These are phyloP conservation scores for Pharmacophagus antenor DNA, from an alignment of 2,888 invertebrate genomes.

Conservation along the genomic window DNA sequence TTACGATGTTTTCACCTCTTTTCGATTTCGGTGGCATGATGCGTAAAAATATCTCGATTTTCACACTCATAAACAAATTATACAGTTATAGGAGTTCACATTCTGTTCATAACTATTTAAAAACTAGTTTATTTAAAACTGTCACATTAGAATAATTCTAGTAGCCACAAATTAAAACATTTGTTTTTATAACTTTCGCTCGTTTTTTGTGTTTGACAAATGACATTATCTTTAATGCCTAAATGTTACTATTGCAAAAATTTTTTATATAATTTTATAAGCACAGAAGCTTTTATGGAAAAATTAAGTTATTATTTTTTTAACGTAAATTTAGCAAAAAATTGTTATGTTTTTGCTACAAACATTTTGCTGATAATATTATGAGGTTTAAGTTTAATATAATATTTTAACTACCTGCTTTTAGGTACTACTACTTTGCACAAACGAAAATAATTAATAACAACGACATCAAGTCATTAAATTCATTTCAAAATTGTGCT, in stretches of 20 bases:
- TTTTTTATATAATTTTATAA: background rate
- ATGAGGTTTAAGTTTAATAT: too few species aligned
- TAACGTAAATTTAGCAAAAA: too few species aligned
- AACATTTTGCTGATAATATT: too few species aligned
- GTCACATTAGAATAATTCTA: background rate
- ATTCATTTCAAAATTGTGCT: too few species aligned
- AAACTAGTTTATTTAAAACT: background rate
- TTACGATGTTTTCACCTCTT: conserved; percentile 49
- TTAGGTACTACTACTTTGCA: too few species aligned
- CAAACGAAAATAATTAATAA: too few species aligned
- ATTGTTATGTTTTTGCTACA: too few species aligned
- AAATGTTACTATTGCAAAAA: background rate
- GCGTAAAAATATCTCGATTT: conserved; percentile 31
- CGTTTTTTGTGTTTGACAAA: conserved; percentile 46
- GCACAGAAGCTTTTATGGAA: too few species aligned
- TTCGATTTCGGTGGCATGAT: conserved; percentile 68
- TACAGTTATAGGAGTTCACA: background rate
- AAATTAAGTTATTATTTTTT: background rate
- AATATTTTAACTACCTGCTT: too few species aligned
- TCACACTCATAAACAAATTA: conserved; percentile 10
- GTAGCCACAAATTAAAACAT: background rate
- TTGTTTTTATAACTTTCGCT: conserved; percentile 48
- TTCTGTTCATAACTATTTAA: background rate
- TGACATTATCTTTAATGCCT: conserved; percentile 32
- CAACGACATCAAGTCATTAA: too few species aligned